Percentiles rank a stretch among this genome's conserved stretches.
These are phyloP conservation scores for Onychomys leucogaster DNA, from an alignment of 2,797 vertebrate species.

Conservation along the genomic window DNA sequence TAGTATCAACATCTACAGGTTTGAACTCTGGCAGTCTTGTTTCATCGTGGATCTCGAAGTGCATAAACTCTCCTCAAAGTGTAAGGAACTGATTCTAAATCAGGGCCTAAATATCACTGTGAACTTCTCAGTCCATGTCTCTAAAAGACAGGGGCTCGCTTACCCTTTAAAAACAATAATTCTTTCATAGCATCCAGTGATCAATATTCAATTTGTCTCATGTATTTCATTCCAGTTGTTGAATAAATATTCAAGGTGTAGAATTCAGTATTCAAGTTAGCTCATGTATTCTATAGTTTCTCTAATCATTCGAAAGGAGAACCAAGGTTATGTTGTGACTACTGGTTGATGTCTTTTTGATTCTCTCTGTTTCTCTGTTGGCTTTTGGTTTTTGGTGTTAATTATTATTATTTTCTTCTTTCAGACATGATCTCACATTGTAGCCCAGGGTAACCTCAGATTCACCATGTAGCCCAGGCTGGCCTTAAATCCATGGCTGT, in stretches of 20 bases:
- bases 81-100: neutral
- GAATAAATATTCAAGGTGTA: neutral
- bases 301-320: constrained; percentile 6
- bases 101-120: neutral
- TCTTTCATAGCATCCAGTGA: constrained; percentile 34
- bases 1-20: neutral
- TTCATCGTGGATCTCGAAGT: neutral
- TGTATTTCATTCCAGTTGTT: neutral
- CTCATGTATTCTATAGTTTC: constrained; percentile 1
- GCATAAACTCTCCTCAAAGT: neutral
- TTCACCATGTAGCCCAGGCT: neutral
- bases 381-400: neutral
- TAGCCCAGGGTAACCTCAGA: neutral
- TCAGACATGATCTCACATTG: neutral
- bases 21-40: neutral
- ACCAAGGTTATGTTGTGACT: neutral
- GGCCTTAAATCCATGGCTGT: neutral
- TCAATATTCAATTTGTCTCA: neutral
- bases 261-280: neutral
- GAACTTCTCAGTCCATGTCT: neutral
- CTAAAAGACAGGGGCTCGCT: neutral
- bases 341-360: constrained; percentile 23
- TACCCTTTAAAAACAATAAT: constrained; percentile 16
- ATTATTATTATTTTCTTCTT: neutral
- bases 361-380: neutral